A percentile compares a stretch with the other conserved stretches of the same genome.
phyloP scores from a whole-genome alignment of 2,113 vertebrate genomes.

The Himantopus leucocephalus region DNA sequence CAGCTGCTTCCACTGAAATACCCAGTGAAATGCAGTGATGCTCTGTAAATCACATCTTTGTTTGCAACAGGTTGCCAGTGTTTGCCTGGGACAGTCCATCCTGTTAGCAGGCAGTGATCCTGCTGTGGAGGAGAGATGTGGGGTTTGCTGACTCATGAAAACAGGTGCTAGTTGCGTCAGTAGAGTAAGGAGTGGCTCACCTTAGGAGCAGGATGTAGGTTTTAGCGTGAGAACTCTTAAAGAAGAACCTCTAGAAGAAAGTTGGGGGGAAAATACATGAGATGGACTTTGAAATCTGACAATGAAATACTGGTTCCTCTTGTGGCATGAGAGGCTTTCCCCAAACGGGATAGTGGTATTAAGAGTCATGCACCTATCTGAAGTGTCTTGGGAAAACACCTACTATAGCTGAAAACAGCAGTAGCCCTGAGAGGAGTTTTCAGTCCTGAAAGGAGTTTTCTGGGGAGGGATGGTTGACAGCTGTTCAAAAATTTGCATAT shows the following conservation, averaged over 20 bases:
- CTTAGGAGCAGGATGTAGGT: background rate
- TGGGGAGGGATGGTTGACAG: background rate
- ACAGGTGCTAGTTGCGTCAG: background rate
- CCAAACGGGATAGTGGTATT: background rate
- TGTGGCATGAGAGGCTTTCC: background rate
- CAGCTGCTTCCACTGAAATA: background rate
- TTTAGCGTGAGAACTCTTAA: background rate
- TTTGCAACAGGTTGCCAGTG: background rate
- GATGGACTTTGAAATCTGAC: background rate
- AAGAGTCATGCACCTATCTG: accelerated
- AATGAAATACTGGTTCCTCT: background rate
- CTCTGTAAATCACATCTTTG: background rate
- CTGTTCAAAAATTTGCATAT: background rate
- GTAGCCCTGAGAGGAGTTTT: background rate
- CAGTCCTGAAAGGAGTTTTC: background rate
- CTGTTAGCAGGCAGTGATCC: background rate
- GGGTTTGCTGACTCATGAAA: background rate
- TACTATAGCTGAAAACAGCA: background rate
- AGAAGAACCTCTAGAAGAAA: background rate
- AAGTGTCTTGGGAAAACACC: background rate
- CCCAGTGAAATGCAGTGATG: background rate
- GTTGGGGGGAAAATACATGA: background rate
- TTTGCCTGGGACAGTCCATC: background rate
- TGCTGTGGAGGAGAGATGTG: background rate
- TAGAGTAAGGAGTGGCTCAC: background rate